Evolutionary conservation across 2,113 vertebrate species (phyloP).

Genomic region (Syngnathus floridae): DNA sequence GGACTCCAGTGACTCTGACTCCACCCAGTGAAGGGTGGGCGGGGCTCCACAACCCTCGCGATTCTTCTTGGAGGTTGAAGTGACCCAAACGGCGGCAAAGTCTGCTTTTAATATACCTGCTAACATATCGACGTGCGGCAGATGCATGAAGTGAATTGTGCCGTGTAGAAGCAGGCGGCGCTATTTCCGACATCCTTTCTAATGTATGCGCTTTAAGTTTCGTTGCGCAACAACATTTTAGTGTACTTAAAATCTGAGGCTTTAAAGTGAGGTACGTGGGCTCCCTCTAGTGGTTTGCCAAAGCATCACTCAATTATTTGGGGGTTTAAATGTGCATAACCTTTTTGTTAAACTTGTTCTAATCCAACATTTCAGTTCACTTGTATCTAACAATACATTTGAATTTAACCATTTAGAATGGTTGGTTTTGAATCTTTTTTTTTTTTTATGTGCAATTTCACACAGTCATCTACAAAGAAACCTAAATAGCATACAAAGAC

Average conservation of each 20-base stretch:
- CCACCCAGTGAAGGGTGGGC: conserved; percentile 73
- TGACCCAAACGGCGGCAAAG: conserved; percentile 36
- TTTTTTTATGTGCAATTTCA: no score
- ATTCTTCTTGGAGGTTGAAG: conserved; percentile 40
- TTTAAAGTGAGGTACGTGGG: neutral
- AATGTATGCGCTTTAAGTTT: conserved; percentile 5
- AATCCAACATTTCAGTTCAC: neutral
- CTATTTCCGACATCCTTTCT: conserved; percentile 20
- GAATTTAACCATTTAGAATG: neutral
- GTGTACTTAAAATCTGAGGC: neutral
- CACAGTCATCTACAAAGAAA: neutral
- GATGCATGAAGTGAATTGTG: conserved; percentile 24
- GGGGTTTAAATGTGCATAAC: no score
- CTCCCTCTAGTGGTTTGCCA: neutral
- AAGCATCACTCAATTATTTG: neutral
- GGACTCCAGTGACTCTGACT: conserved; percentile 96
- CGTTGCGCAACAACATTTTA: neutral
- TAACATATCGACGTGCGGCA: conserved; percentile 46
- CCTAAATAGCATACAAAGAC: neutral
- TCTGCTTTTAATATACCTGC: conserved; percentile 37
- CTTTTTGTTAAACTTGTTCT: neutral
- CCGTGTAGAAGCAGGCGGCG: conserved; percentile 22
- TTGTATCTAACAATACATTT: neutral
- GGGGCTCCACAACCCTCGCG: neutral
- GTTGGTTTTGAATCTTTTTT: no score